These are phyloP conservation scores for Euphydryas editha DNA, from an alignment of 2,888 invertebrate genomes.

Conservation along the genomic window DNA sequence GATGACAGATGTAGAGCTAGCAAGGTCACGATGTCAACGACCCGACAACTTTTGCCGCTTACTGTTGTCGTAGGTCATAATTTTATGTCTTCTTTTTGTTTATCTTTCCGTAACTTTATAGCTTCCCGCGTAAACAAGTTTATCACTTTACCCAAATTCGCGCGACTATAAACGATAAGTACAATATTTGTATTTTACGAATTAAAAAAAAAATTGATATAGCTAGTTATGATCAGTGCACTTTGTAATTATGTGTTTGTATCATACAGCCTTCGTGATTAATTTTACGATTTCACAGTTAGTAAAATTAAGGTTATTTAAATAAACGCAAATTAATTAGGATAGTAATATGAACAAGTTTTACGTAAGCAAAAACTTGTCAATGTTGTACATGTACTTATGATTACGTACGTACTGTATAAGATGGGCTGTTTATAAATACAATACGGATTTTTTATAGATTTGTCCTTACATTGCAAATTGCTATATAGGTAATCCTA, in stretches of 20 bases:
- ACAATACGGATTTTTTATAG: no score
- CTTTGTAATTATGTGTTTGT: slow-evolving; percentile 17
- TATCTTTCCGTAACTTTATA: slow-evolving; percentile 82
- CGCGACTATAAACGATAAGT: background rate
- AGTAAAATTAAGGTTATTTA: background rate
- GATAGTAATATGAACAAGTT: background rate
- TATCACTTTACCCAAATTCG: slow-evolving; percentile 35
- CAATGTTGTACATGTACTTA: no score
- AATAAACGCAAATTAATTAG: background rate
- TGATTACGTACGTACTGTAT: no score
- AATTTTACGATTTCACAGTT: slow-evolving; percentile 7
- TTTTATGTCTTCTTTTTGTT: slow-evolving; percentile 84
- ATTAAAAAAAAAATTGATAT: no score
- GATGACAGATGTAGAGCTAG: slow-evolving; percentile 50
- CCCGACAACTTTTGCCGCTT: slow-evolving; percentile 82
- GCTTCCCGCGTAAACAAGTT: slow-evolving; percentile 71
- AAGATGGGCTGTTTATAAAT: no score
- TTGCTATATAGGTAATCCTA: no score
- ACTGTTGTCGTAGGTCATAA: slow-evolving; percentile 84
- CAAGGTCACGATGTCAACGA: slow-evolving; percentile 82
- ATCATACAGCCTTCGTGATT: background rate
- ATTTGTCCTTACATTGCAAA: no score
- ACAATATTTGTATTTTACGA: slow-evolving; percentile 7
- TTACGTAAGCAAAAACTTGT: background rate
- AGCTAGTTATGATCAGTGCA: slow-evolving; percentile 30